These are phyloP conservation scores for Heterodera carotae DNA, from an alignment of 1,140 invertebrate genomes.

Conservation along the genomic window DNA sequence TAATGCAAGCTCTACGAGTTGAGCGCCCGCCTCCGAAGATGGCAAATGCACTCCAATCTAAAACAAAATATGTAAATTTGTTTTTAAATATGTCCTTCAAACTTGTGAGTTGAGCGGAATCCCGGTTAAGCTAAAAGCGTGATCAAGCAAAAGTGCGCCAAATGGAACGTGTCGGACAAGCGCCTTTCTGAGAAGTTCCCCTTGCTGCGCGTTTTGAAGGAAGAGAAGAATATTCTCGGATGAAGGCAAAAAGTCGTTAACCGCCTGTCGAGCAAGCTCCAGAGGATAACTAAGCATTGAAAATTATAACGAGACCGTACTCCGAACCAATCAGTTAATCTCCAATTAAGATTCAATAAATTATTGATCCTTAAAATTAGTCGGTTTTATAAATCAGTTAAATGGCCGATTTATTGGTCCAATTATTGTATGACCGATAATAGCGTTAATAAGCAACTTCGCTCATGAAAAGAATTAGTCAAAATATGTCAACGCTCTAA, in stretches of 20 bases:
- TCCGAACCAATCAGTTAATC: too few species aligned
- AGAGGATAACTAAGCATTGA: conserved; percentile 57
- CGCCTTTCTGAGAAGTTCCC: conserved; percentile 78
- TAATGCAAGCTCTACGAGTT: conserved; percentile 74
- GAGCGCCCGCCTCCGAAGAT: conserved; percentile 72
- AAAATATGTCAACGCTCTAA: conserved; percentile 66
- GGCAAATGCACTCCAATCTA: conserved; percentile 72
- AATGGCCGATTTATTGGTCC: too few species aligned
- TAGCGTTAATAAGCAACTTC: too few species aligned
- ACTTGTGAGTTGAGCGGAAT: conserved; percentile 71
- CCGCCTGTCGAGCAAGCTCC: conserved; percentile 49
- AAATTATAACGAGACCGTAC: neutral
- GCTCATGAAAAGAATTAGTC: too few species aligned
- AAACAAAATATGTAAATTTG: conserved; percentile 1
- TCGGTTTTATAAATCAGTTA: too few species aligned
- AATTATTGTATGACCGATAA: neutral
- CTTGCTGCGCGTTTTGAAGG: conserved; percentile 70
- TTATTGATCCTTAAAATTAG: too few species aligned
- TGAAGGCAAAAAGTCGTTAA: conserved; percentile 43
- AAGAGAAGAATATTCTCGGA: conserved; percentile 51
- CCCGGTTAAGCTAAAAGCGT: conserved; percentile 76
- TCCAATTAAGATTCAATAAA: too few species aligned
- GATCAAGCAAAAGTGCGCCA: conserved; percentile 86
- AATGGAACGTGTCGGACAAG: conserved; percentile 79
- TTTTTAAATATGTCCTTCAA: conserved; percentile 18